Conservation (phyloP, 2,113 vertebrate genomes). For the Ascaphus truei region DNA sequence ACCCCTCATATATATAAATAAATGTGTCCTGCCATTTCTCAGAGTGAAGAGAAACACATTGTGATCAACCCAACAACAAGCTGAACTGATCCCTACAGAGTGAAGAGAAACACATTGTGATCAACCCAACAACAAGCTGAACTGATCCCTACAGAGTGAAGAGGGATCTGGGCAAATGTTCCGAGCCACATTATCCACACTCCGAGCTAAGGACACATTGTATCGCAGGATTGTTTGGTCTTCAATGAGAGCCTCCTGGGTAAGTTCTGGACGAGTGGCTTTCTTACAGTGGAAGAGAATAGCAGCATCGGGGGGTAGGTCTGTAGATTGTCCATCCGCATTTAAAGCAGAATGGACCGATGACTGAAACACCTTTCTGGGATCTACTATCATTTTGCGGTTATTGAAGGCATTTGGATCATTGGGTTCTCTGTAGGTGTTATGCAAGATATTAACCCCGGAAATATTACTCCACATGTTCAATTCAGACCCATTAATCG, state of each 20-base stretch:
- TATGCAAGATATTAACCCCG: not conserved
- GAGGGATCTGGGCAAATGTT: too few species aligned
- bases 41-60: too few species aligned
- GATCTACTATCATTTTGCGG: slow-evolving; percentile 53
- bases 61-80: too few species aligned
- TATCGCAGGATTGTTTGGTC: slow-evolving; percentile 42
- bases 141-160: too few species aligned
- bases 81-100: too few species aligned
- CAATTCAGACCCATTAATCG: not conserved
- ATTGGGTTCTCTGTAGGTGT: not conserved
- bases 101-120: too few species aligned
- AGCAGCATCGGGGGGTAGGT: slow-evolving; percentile 43
- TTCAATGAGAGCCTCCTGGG: slow-evolving; percentile 41
- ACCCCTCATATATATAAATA: too few species aligned
- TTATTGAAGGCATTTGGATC: slow-evolving; percentile 24
- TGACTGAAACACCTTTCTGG: slow-evolving; percentile 49
- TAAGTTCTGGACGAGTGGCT: slow-evolving; percentile 32
- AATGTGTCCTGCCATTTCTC: too few species aligned
- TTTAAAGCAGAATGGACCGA: slow-evolving; percentile 44
- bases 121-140: too few species aligned
- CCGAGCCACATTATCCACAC: slow-evolving; percentile 41
- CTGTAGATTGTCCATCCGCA: slow-evolving; percentile 21
- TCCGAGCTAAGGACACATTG: slow-evolving; percentile 37
- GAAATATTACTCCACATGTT: not conserved
- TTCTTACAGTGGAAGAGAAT: slow-evolving; percentile 46